A percentile compares a stretch with the other conserved stretches of the same genome.
These are phyloP conservation scores for Motacilla tschutschensis DNA, from an alignment of 2,113 vertebrate genomes.

Conservation along the genomic window DNA sequence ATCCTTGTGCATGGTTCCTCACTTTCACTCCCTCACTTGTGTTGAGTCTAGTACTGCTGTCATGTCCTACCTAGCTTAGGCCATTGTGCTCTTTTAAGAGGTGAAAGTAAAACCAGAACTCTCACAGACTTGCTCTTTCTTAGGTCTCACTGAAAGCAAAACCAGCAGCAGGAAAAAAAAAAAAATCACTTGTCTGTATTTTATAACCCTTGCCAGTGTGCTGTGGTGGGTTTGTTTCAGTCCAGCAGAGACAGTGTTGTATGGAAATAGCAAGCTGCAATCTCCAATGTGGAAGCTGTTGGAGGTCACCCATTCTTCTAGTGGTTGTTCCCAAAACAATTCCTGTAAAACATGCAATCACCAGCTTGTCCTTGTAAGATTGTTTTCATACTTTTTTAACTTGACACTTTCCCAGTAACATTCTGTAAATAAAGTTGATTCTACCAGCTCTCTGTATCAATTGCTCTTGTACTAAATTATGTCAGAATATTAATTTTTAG, in stretches of 20 bases:
- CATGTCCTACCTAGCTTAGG: slow-evolving; percentile 30
- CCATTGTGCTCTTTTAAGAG: slow-evolving; percentile 28
- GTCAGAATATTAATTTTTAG: neutral
- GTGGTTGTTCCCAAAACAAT: slow-evolving; percentile 42
- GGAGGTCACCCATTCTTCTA: neutral
- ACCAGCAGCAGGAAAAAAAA: neutral
- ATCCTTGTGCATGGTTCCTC: slow-evolving; percentile 37
- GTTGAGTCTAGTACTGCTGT: slow-evolving; percentile 37
- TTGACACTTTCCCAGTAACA: slow-evolving; percentile 59
- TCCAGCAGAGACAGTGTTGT: slow-evolving; percentile 23
- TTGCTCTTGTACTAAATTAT: neutral
- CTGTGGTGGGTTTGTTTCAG: slow-evolving; percentile 44
- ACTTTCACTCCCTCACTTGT: slow-evolving; percentile 36
- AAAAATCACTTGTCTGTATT: neutral
- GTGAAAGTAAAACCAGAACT: slow-evolving; percentile 33
- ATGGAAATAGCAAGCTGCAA: slow-evolving; percentile 27
- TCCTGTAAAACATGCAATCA: slow-evolving; percentile 60
- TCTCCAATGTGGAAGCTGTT: neutral
- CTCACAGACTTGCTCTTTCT: slow-evolving; percentile 12
- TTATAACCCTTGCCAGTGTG: neutral
- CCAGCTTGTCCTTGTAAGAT: slow-evolving; percentile 59
- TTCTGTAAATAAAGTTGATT: slow-evolving; percentile 74
- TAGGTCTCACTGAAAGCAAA: slow-evolving; percentile 48
- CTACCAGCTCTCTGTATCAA: slow-evolving; percentile 51
- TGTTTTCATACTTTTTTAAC: slow-evolving; percentile 69